Evolutionary conservation across 2,888 invertebrate genomes (phyloP).

Genomic region (Eulithis prunata): DNA sequence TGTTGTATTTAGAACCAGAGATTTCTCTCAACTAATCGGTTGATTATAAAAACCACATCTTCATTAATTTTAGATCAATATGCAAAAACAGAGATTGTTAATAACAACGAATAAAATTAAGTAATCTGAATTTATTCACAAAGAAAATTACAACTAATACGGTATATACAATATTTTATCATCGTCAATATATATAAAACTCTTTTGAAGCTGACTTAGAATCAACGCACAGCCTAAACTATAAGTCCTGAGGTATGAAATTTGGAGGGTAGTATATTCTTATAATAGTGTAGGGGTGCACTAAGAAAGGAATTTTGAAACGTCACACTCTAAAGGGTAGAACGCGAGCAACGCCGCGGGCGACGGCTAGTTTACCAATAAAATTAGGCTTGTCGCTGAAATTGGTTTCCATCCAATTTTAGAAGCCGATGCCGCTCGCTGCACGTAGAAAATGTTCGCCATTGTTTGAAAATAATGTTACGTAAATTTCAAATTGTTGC

Average conservation of each 20-base stretch:
- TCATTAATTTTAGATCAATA: slow-evolving; percentile 6
- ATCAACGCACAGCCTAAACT: no score
- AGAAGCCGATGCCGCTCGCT: not conserved
- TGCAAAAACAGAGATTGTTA: slow-evolving; percentile 2
- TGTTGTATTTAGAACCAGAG: not conserved
- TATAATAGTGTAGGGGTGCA: no score
- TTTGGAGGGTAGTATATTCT: no score
- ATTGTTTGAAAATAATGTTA: not conserved
- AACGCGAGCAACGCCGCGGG: no score
- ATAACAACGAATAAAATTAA: slow-evolving; percentile 3
- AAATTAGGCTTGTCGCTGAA: slow-evolving; percentile 2
- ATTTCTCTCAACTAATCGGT: not conserved
- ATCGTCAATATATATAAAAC: no score
- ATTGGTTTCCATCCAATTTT: slow-evolving; percentile 12
- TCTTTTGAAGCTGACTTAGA: no score
- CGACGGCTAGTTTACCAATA: slow-evolving; percentile 1
- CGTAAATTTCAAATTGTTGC: slow-evolving; percentile 15
- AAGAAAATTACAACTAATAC: no score
- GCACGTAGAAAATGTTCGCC: slow-evolving; percentile 2
- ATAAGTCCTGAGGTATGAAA: no score
- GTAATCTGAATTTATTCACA: no score
- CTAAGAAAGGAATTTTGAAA: no score
- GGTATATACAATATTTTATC: no score
- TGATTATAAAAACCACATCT: not conserved
- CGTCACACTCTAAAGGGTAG: no score